These are phyloP conservation scores for Calameuta idolon DNA, from an alignment of 2,888 invertebrate species.

Conservation along the genomic window DNA sequence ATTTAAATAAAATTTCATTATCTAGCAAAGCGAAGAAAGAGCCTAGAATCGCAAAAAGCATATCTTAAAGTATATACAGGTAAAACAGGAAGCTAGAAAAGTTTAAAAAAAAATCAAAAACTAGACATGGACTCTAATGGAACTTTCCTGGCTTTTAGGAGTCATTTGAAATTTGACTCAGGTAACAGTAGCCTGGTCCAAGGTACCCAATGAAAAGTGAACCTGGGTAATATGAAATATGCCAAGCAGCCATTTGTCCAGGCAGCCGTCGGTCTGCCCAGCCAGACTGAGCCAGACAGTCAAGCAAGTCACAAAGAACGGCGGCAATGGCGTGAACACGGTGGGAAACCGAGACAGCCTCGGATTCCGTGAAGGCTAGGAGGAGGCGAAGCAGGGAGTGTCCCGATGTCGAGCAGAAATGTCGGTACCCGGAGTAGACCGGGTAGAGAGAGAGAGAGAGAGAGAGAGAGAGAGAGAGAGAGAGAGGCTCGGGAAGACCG, in stretches of 20 bases:
- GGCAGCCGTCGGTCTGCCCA: not conserved
- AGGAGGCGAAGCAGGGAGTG: slow-evolving; percentile 19
- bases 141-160: not conserved
- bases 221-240: not conserved
- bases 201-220: not conserved
- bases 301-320: not conserved
- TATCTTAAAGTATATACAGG: not conserved
- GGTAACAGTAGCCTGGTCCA: not conserved
- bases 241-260: not conserved
- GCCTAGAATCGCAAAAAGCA: not conserved
- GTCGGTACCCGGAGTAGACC: not conserved
- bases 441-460: too few relatives aligned
- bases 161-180: too few relatives aligned
- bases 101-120: too few relatives aligned
- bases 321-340: not conserved
- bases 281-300: not conserved
- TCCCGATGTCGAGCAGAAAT: not conserved
- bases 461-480: too few relatives aligned
- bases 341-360: slow-evolving; percentile 1
- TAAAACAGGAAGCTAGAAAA: too few relatives aligned
- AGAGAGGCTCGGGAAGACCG: slow-evolving; percentile 14
- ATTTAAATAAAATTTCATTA: not conserved
- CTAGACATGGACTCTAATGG: too few relatives aligned
- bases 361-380: slow-evolving; percentile 15
- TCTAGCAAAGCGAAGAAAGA: not conserved